These are phyloP conservation scores for Calcarius ornatus DNA, from an alignment of 2,113 vertebrate genomes.

Conservation along the genomic window DNA sequence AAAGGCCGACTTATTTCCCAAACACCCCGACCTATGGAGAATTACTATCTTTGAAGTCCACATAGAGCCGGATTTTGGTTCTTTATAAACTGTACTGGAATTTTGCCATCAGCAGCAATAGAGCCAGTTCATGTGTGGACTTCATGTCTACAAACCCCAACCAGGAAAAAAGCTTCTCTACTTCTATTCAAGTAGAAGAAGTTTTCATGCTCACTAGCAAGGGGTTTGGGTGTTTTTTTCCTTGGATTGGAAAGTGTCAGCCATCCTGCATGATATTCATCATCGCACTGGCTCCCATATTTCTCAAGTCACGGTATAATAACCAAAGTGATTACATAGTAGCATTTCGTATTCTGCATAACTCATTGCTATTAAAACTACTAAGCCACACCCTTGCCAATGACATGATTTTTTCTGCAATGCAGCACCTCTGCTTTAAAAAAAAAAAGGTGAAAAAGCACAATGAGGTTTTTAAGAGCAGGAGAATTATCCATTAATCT, in stretches of 20 bases:
- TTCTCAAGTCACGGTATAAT: slow-evolving; percentile 8
- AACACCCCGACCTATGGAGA: neutral
- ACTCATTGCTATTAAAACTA: slow-evolving; percentile 14
- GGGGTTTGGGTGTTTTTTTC: neutral
- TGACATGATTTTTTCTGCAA: neutral
- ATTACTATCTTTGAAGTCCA: neutral
- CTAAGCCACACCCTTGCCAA: slow-evolving; percentile 19
- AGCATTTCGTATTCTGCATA: slow-evolving; percentile 5
- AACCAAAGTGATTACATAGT: slow-evolving; percentile 37
- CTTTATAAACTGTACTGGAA: neutral
- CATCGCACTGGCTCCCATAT: neutral
- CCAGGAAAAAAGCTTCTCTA: neutral
- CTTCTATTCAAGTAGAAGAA: neutral
- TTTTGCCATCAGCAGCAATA: neutral
- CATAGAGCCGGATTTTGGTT: neutral
- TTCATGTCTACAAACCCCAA: neutral
- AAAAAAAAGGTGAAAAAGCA: neutral
- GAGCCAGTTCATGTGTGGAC: neutral
- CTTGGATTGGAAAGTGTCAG: neutral
- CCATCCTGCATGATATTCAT: neutral
- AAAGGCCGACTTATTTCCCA: neutral
- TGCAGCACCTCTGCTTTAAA: neutral
- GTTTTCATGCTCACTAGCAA: neutral
- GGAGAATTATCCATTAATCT: slow-evolving; percentile 19
- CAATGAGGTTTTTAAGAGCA: neutral